Conservation (phyloP, 2,888 invertebrate genomes). For the Stenolophus ochropezus region DNA sequence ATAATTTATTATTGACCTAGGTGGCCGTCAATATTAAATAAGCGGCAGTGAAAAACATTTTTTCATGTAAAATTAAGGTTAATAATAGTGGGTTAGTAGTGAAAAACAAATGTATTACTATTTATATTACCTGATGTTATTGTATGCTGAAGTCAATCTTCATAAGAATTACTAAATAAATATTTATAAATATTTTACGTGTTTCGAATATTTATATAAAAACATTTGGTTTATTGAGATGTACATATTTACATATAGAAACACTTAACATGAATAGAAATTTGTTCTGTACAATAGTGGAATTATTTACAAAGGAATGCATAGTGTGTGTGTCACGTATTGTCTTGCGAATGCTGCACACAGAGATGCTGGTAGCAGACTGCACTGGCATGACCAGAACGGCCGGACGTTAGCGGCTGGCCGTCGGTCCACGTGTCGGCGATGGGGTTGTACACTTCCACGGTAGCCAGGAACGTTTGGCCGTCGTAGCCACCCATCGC, state of each 20-base stretch:
- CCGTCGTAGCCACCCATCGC: constrained; percentile 96
- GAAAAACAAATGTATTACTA: too few relatives aligned
- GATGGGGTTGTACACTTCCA: constrained; percentile 91
- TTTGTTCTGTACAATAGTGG: not conserved
- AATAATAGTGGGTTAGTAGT: too few relatives aligned
- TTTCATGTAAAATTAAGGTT: too few relatives aligned
- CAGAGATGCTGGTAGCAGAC: constrained; percentile 88
- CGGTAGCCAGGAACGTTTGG: constrained; percentile 86
- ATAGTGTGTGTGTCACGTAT: constrained; percentile 21
- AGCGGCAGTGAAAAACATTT: too few relatives aligned
- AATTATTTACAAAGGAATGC: not conserved
- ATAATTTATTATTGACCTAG: too few relatives aligned
- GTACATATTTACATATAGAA: constrained; percentile 49
- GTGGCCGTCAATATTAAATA: too few relatives aligned
- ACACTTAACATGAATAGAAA: not conserved
- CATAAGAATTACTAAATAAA: too few relatives aligned
- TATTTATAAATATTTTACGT: too few relatives aligned
- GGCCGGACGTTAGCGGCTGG: constrained; percentile 85
- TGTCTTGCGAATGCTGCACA: constrained; percentile 69
- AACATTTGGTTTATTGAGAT: not conserved
- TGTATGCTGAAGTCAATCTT: too few relatives aligned
- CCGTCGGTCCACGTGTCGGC: constrained; percentile 86
- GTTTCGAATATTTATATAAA: not conserved
- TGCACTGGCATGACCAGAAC: constrained; percentile 94
- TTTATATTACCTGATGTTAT: too few relatives aligned